These are phyloP conservation scores for Menidia menidia DNA, from an alignment of 2,797 vertebrate genomes.

Conservation along the genomic window DNA sequence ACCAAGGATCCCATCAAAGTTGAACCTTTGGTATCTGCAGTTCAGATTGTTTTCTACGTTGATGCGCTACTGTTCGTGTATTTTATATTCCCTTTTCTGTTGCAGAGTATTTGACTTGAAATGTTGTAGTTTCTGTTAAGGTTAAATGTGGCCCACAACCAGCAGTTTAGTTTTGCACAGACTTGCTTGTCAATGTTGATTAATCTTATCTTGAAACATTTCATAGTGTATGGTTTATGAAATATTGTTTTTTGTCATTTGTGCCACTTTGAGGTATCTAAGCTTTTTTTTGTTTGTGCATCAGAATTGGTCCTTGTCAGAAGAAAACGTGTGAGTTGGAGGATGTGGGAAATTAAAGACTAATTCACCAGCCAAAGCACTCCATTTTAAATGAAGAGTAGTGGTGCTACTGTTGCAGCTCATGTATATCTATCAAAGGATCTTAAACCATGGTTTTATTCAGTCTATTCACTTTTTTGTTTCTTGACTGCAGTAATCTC, in stretches of 20 bases:
- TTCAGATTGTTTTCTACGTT: too few relatives aligned
- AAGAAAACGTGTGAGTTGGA: too few relatives aligned
- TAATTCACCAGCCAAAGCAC: background rate
- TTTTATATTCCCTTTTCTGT: too few relatives aligned
- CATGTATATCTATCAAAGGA: background rate
- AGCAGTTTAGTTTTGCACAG: slow-evolving; percentile 42
- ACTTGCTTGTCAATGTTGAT: slow-evolving; percentile 31
- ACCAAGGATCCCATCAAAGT: too few relatives aligned
- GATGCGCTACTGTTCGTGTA: too few relatives aligned
- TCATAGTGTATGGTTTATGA: background rate
- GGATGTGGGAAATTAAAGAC: too few relatives aligned
- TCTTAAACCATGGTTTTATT: background rate
- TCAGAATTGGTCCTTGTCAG: too few relatives aligned
- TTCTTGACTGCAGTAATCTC: background rate
- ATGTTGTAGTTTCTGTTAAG: too few relatives aligned
- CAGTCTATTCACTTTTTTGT: background rate
- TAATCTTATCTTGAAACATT: slow-evolving; percentile 6
- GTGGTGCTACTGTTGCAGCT: background rate
- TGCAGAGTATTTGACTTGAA: too few relatives aligned
- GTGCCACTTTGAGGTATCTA: background rate
- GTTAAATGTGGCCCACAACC: background rate
- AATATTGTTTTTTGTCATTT: background rate
- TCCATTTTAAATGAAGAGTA: background rate
- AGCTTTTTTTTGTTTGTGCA: too few relatives aligned
- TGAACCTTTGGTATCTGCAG: too few relatives aligned